Evolutionary conservation across 1,140 invertebrate species (phyloP).

Genomic region (Drosophila tropicalis): DNA sequence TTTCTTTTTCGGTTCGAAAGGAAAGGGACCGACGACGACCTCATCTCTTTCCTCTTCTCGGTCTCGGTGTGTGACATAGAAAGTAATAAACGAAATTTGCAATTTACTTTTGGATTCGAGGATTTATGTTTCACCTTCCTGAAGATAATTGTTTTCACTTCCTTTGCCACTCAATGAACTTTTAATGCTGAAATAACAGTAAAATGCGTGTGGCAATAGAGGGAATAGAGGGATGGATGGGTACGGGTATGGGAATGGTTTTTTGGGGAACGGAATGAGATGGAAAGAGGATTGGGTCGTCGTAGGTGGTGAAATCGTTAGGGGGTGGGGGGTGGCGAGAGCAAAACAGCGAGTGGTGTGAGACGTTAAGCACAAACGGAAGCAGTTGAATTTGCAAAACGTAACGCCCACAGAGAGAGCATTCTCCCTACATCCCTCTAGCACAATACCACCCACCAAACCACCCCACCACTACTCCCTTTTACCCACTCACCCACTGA

Average conservation of each 20-base stretch:
- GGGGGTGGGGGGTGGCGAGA: not conserved
- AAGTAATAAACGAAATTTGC: slow-evolving; percentile 79
- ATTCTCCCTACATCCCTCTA: not conserved
- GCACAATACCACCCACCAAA: not conserved
- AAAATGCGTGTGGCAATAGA: slow-evolving; percentile 46
- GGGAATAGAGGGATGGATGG: not conserved
- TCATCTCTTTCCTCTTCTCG: not conserved
- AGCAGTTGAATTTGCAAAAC: slow-evolving; percentile 57
- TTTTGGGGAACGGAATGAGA: not conserved
- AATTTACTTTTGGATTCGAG: slow-evolving; percentile 77
- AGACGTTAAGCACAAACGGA: slow-evolving; percentile 58
- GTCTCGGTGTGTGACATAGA: slow-evolving; percentile 42
- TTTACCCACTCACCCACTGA: slow-evolving; percentile 26
- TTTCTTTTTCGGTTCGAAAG: not conserved
- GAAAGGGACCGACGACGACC: not conserved
- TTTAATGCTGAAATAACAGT: slow-evolving; percentile 79
- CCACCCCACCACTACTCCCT: not conserved
- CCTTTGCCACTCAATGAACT: slow-evolving; percentile 74
- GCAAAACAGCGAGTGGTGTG: not conserved
- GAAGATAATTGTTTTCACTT: slow-evolving; percentile 80
- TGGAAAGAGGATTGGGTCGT: not conserved
- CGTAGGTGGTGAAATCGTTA: slow-evolving; percentile 4
- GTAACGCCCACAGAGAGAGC: slow-evolving; percentile 6
- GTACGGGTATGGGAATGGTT: not conserved
- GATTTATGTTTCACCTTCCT: slow-evolving; percentile 81